Evolutionary conservation across 2,888 invertebrate species (phyloP), one percentile per base, ranked within the genome.

Genomic region (Chaetogeoica ovagalla): DNA sequence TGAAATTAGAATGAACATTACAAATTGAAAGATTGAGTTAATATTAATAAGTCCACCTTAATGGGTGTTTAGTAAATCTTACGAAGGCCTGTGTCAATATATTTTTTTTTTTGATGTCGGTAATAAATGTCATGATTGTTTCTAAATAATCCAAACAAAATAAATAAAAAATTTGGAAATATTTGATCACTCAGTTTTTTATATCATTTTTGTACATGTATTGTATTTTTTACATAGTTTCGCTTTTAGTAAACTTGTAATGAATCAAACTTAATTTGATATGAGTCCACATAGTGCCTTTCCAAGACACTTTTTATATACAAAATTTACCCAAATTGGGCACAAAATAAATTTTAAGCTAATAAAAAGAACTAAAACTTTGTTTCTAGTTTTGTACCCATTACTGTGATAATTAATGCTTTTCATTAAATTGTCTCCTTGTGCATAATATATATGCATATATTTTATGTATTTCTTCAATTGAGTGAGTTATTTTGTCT

Each of bases 361-460:
- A 30, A 69, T 43, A 59, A 48, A 68, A 76, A 66, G 13, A 52
- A 48, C n/a, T 30, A 59, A 55, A 43, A 66, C 19, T 19, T 57
- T 66, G 23, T 57, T 66, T 59, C 23, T 77, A 77, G 77, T 77
- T 77, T 77, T 77, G 19, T 77, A 77, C 21, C 21, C 52, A 77
- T 39, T 70, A 69, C 77, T 77, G 77, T 77, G 77, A 77, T 77
- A 77, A 77, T 77, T 77, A 21, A 69, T 77, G 60, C 70, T 69
- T 66, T 69, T 77, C 62, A 62, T 59, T 30, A 59, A 48, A 77
- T 70, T 77, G 9, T 77, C 21, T 62, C 21, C 55, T 57, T n/a
- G 43, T 57, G 57, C 39, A 43, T 43, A 48, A 48, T 11, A 9
- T 11, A 7, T 11, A 48, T 48, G 13, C 48, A 13, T 48, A 48